Base-by-base conservation (phyloP, 2,888 invertebrate species). In the Hirtodrosophila duncani region DNA sequence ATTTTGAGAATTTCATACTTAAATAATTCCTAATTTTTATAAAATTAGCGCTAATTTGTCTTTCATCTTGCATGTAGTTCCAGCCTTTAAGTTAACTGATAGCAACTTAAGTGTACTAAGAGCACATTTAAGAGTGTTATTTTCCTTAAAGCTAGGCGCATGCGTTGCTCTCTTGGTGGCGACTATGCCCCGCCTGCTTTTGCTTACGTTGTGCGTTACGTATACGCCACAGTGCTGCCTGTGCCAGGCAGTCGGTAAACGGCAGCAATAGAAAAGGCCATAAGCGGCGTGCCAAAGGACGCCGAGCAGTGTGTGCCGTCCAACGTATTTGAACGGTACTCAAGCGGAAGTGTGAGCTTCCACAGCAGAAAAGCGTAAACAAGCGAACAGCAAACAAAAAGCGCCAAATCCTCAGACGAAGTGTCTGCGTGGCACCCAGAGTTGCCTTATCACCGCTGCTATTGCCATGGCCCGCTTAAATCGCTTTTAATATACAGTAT, bases 121-220 rank as follows among this genome's bases (percentile, higher is more conserved):
- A 58, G 43, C 10, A 2, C 8, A 5, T 1, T 7, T 29, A 71
- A 71, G 74, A 77, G 81, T 14, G 16, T 8, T 2, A 6, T 8
- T n/a, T 6, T 13, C 11, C 5, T 3, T 7, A 55, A 56, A 23
- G 10, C 11, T 33, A 10, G 21, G 56, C 51, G 52, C 63, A 48
- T 42, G 63, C 46, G 70, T 45, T 2, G 13, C 4, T 11, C 38
- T 42, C 51, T 45, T 14, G 24, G 8, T 13, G 29, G 18, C 18
- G 36, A 21, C 29, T 61, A 80, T 63, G 82, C 82, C 72, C 82
- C 75, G 75, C 75, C 75, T 80, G 81, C 57, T 31, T 24, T 50
- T 29, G 9, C 29, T 63, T 64, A 81, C 82, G 72, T 68, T 16
- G 18, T 30, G 51, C 46, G 26, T 79, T 41, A 51, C 43, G 50